Conservation (phyloP, 2,797 vertebrate species). For the Neopelma chrysocephalum region DNA sequence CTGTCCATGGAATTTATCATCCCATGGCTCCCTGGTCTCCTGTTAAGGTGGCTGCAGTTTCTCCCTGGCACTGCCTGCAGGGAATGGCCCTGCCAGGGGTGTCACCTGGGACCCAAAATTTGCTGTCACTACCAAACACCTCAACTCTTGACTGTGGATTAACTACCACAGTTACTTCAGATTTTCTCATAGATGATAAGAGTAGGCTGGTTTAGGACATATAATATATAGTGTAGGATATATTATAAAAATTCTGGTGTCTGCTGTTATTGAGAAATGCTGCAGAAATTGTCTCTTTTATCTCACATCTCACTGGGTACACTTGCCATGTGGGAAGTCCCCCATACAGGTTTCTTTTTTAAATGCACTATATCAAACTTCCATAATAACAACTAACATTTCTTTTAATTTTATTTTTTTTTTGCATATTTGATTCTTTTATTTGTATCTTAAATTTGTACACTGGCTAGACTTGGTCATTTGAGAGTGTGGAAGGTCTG, state of each 20-base stretch:
- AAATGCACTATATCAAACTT: not conserved
- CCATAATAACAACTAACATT: not conserved
- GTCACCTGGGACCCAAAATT: not conserved
- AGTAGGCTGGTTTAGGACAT: not conserved
- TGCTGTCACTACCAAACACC: not conserved
- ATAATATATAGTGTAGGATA: not conserved
- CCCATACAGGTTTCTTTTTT: not conserved
- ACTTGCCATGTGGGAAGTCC: not conserved
- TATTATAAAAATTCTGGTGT: not conserved
- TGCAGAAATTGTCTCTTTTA: not conserved
- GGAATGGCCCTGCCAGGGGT: not conserved
- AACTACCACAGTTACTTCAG: not conserved
- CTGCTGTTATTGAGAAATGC: not conserved
- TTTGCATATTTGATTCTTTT: not conserved
- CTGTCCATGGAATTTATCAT: not conserved
- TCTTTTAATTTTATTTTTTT: not conserved
- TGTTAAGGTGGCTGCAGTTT: not conserved
- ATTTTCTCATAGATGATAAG: not conserved
- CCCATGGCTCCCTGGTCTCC: not conserved
- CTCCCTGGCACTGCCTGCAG: not conserved
- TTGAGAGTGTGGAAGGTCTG: not conserved
- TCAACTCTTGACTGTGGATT: not conserved
- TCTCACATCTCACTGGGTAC: not conserved
- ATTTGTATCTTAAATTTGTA: not conserved
- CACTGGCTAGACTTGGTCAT: not conserved